Base-by-base conservation (phyloP, 2,113 vertebrate species). In the Aythya baeri region DNA sequence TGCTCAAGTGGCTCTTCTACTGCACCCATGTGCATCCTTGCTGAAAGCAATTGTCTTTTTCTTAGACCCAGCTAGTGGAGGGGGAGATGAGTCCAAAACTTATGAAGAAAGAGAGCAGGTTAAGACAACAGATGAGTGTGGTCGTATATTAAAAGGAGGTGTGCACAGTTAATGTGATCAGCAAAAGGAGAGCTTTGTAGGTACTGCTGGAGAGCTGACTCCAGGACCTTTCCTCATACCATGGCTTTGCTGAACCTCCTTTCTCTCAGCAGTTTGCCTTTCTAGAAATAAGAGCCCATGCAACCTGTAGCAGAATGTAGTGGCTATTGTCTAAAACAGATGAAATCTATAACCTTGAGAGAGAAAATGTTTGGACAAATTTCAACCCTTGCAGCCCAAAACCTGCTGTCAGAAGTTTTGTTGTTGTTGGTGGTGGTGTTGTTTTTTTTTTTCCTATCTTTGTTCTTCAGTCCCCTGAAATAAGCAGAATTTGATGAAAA, bases 221-320 rank as follows among this genome's bases (percentile, higher is more conserved):
- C 22, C 50, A 86, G 61, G 31, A 77, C 22, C 8, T 73, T 44
- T 36, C 27, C 34, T 82, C 9, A 12, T 11, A 41, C 10, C 36
- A 8, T 0, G 0, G 18, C 3, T 2, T n/a, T 1, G 1, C 22
- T 61, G 17, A 70, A 49, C 11, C 5, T 59, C 17, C 8, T 12
- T 62, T 70, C 18, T 59, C n/a, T 88, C 59, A 82, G 63, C 34
- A 34, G 17, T 58, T 50, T 50, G 5, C 17, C 17, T 21, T 89
- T 54, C 50, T 74, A 58, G 15, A 77, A 15, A 23, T 27, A 66
- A 83, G 86, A 83, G 2, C 16, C 20, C 1, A 0, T 27, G 17
- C n/a, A 62, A 58, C 26, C 63, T 73, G 46, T 36, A 83, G 70
- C 31, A 83, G 38, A 76, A 29, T 2, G 9, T 74, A 0, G 2